These are phyloP conservation scores for Drosophila varians DNA, from an alignment of 1,140 invertebrate genomes.

Conservation along the genomic window DNA sequence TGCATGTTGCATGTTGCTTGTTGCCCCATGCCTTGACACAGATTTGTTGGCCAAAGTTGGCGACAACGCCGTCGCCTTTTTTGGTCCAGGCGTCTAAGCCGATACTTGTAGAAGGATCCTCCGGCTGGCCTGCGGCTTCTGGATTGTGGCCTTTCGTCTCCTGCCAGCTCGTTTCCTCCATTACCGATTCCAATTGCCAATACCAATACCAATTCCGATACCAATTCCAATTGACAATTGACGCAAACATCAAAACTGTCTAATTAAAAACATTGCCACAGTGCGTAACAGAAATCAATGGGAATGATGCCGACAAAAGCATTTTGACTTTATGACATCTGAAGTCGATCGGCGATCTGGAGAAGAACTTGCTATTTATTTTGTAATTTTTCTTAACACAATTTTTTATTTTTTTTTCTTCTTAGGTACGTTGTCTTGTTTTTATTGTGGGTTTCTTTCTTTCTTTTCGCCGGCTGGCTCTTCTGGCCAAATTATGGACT, in stretches of 20 bases:
- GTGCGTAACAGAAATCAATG: slow-evolving; percentile 75
- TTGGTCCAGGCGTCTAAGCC: slow-evolving; percentile 73
- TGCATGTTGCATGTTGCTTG: slow-evolving; percentile 40
- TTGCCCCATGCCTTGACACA: slow-evolving; percentile 74
- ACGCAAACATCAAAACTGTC: slow-evolving; percentile 79
- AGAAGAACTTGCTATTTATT: slow-evolving; percentile 68
- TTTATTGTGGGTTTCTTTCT: slow-evolving; percentile 8
- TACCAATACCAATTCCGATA: background rate
- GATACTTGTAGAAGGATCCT: slow-evolving; percentile 40
- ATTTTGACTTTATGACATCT: slow-evolving; percentile 79
- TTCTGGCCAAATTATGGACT: slow-evolving; percentile 77
- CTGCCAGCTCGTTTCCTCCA: slow-evolving; percentile 24
- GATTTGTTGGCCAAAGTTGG: slow-evolving; percentile 82
- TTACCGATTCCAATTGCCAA: slow-evolving; percentile 1
- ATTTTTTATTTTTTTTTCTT: slow-evolving; percentile 22
- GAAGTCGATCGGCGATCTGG: slow-evolving; percentile 6
- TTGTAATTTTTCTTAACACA: slow-evolving; percentile 74
- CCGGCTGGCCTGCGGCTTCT: background rate
- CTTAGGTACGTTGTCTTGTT: background rate
- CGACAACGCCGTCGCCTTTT: slow-evolving; percentile 78
- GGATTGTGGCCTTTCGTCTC: slow-evolving; percentile 12
- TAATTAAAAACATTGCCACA: slow-evolving; percentile 79
- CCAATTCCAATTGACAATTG: slow-evolving; percentile 73
- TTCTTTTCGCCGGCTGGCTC: slow-evolving; percentile 33
- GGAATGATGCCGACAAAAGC: slow-evolving; percentile 71